Evolutionary conservation across 2,888 invertebrate genomes (phyloP).

Genomic region (Prenolepis imparis): DNA sequence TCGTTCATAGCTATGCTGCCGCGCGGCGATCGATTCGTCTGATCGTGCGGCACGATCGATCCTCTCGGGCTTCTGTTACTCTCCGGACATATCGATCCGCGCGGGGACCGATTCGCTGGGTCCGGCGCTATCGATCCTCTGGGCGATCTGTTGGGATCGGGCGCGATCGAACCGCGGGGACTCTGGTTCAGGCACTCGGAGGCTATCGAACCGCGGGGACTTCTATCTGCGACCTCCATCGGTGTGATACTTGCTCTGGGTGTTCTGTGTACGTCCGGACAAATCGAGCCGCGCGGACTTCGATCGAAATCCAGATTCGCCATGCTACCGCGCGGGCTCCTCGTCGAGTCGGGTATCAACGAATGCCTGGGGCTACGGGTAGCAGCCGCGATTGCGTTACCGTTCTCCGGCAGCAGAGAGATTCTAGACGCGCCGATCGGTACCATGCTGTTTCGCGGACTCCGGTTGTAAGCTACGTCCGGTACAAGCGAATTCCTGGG

Average conservation of each 20-base stretch:
- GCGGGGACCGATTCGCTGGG: conserved; percentile 82
- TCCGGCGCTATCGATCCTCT: conserved; percentile 83
- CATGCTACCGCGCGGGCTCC: conserved; percentile 87
- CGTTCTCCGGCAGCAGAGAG: conserved; percentile 82
- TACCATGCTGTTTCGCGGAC: conserved; percentile 88
- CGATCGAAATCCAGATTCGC: conserved; percentile 88
- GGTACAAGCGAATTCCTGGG: conserved; percentile 89
- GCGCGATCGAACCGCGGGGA: conserved; percentile 85
- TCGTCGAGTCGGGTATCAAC: conserved; percentile 87
- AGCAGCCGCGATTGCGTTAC: conserved; percentile 76
- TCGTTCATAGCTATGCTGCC: conserved; percentile 86
- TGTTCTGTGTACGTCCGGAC: conserved; percentile 88
- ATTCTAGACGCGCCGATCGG: conserved; percentile 82
- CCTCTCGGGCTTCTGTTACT: conserved; percentile 89
- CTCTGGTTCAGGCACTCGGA: conserved; percentile 86
- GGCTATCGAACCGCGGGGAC: conserved; percentile 88
- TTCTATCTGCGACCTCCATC: conserved; percentile 85
- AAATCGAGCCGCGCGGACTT: conserved; percentile 89
- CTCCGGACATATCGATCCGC: conserved; percentile 87
- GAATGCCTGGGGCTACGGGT: conserved; percentile 89
- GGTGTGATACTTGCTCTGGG: conserved; percentile 84
- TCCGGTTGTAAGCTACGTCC: conserved; percentile 86
- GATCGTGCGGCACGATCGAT: conserved; percentile 85
- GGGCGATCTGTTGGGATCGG: conserved; percentile 84
- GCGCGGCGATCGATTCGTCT: conserved; percentile 80